These are phyloP conservation scores for Agriopis marginaria DNA, from an alignment of 2,888 invertebrate genomes.

Conservation along the genomic window DNA sequence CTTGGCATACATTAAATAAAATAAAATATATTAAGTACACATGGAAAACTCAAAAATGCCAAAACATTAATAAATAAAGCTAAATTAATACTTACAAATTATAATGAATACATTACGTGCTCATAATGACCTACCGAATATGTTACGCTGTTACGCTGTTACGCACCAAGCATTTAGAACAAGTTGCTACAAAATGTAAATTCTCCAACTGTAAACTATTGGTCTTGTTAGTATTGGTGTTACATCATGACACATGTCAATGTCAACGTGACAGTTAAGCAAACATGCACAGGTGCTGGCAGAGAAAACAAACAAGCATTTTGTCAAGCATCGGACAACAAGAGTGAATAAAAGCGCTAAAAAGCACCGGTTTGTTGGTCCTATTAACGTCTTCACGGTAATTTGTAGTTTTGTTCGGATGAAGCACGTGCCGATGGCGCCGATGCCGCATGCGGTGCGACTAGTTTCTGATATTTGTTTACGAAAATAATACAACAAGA, in stretches of 20 bases:
- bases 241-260: conserved; percentile 48
- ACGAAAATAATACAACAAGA: conserved; percentile 40
- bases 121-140: no score
- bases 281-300: conserved; percentile 57
- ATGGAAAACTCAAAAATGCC: no score
- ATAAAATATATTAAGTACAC: no score
- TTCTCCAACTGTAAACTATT: not conserved
- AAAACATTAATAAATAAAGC: not conserved
- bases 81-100: conserved; percentile 28
- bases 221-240: conserved; percentile 5
- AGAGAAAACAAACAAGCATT: conserved; percentile 41
- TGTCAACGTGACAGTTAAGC: conserved; percentile 73
- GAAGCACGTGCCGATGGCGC: conserved; percentile 17
- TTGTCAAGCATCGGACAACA: conserved; percentile 37
- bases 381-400: conserved; percentile 38
- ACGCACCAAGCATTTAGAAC: not conserved
- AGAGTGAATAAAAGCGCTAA: conserved; percentile 33
- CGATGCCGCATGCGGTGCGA: not conserved
- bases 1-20: no score
- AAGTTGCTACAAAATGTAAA: not conserved
- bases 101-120: no score
- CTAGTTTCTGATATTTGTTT: conserved; percentile 11
- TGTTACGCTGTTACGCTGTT: no score
- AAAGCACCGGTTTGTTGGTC: conserved; percentile 34
- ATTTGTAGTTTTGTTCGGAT: conserved; percentile 41